A percentile compares a stretch with the other conserved stretches of the same genome.
These are phyloP conservation scores for Drosophila prolongata DNA, from an alignment of 2,888 invertebrate species.

Conservation along the genomic window DNA sequence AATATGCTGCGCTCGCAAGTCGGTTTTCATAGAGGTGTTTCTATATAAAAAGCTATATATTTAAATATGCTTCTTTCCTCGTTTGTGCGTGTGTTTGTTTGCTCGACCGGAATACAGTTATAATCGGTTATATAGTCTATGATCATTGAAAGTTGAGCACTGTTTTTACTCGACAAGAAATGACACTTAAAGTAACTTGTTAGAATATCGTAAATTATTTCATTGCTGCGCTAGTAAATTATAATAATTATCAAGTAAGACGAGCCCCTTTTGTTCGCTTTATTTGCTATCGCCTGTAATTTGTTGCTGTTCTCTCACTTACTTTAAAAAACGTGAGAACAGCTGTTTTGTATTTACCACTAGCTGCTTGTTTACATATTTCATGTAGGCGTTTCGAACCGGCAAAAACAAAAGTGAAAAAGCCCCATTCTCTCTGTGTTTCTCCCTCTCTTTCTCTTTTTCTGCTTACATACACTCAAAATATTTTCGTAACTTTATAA, in stretches of 20 bases:
- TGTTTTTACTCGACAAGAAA: not conserved
- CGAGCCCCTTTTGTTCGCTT: slow-evolving; percentile 19
- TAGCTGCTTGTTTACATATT: slow-evolving; percentile 5
- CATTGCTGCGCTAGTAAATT: not conserved
- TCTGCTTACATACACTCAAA: slow-evolving; percentile 4
- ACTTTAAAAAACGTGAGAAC: slow-evolving; percentile 4
- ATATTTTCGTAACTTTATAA: not conserved
- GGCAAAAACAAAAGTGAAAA: slow-evolving; percentile 11
- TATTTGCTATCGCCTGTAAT: slow-evolving; percentile 26
- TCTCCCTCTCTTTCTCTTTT: slow-evolving; percentile 1
- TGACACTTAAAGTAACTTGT: not conserved
- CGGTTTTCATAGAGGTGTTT: slow-evolving; percentile 12
- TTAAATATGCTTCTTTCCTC: slow-evolving; percentile 4
- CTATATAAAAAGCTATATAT: slow-evolving; percentile 4
- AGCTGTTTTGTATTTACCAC: slow-evolving; percentile 37
- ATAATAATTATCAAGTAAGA: not conserved
- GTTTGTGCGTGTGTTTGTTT: slow-evolving; percentile 5
- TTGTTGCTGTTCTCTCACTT: slow-evolving; percentile 4
- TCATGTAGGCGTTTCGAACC: not conserved
- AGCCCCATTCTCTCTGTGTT: slow-evolving; percentile 6
- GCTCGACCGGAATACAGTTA: slow-evolving; percentile 18
- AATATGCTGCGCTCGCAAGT: slow-evolving; percentile 24
- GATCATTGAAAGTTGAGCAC: not conserved
- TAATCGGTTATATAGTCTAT: slow-evolving; percentile 3
- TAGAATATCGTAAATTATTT: too few relatives aligned